phyloP scores from a whole-genome alignment of 2,113 vertebrate genomes.

The Pachypanchax playfairii region DNA sequence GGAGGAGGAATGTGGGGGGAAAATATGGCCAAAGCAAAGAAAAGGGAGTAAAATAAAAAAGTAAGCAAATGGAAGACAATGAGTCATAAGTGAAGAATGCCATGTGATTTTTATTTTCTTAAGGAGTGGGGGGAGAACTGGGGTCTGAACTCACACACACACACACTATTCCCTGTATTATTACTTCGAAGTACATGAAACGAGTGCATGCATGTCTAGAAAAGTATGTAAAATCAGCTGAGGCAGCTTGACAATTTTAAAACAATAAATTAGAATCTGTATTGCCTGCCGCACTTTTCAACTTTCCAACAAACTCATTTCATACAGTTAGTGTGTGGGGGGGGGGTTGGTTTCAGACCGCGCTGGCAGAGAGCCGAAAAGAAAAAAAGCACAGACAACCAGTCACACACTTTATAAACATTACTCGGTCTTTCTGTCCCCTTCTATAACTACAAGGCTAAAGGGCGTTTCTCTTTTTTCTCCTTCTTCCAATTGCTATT shows the following conservation, averaged over 20 bases:
- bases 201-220: background rate
- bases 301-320: slow-evolving; percentile 61
- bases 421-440: slow-evolving; percentile 4
- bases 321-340: slow-evolving; percentile 40
- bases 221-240: background rate
- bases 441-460: slow-evolving; percentile 13
- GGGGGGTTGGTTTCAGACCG: slow-evolving; percentile 42
- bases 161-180: slow-evolving; percentile 24
- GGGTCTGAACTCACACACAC: slow-evolving; percentile 51
- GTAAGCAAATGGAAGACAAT: slow-evolving; percentile 70
- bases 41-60: slow-evolving; percentile 47
- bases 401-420: slow-evolving; percentile 46
- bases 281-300: slow-evolving; percentile 21
- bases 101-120: slow-evolving; percentile 78
- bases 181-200: slow-evolving; percentile 15
- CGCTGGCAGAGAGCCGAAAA: slow-evolving; percentile 42
- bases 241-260: background rate
- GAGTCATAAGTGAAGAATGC: slow-evolving; percentile 77
- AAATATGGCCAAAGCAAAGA: slow-evolving; percentile 46
- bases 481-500: slow-evolving; percentile 63
- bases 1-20: slow-evolving; percentile 56
- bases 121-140: slow-evolving; percentile 41
- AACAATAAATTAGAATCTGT: slow-evolving; percentile 15
- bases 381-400: slow-evolving; percentile 42
- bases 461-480: slow-evolving; percentile 66